Evolutionary conservation across 2,113 vertebrate genomes (phyloP), one percentile per base, ranked within the genome.

Genomic region (Carassius carassius): DNA sequence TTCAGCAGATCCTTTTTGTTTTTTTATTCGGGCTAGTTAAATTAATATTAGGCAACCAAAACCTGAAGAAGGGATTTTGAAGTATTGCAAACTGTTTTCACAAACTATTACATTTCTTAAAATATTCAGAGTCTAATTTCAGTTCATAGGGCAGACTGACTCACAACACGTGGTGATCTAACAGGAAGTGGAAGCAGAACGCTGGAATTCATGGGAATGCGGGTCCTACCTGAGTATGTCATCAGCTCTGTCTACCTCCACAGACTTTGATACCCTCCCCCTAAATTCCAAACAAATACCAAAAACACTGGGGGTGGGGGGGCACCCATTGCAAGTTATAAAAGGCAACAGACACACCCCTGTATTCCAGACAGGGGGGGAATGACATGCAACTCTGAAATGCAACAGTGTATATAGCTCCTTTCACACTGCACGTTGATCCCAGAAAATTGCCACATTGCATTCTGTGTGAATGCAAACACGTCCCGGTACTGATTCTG

Each of bases 261-360:
- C 23, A 2, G 0, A 54, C 73, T 51, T 51, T 29, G 80, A 44
- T 81, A 58, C 41, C 67, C 16, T 83, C 56, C 76, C 54, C 62
- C n/a, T 49, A 65, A 82, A 86, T 83, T 85, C 79, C 23, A 47
- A 70, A 49, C 70, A 86, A 87, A 88, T 69, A 83, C 82, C 81
- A 78, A 72, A 77, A 78, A 84, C 35, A 83, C 51, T 47, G 49
- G 77, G 74, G 70, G 6, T 37, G 44, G 44, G 44, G 37, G 79
- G 60, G 62, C 65, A 70, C 70, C 72, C 41, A 76, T 35, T 85
- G 32, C 37, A 35, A 78, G 81, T 67, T 76, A 88, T 51, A 85
- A 84, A 85, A 77, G 77, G 76, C 76, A 82, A 78, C 83, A 70
- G 51, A 86, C 81, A 84, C 82, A 73, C 41, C 84, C 76, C 37